These are phyloP conservation scores for Falco cherrug DNA, from an alignment of 2,797 vertebrate genomes.

Conservation along the genomic window DNA sequence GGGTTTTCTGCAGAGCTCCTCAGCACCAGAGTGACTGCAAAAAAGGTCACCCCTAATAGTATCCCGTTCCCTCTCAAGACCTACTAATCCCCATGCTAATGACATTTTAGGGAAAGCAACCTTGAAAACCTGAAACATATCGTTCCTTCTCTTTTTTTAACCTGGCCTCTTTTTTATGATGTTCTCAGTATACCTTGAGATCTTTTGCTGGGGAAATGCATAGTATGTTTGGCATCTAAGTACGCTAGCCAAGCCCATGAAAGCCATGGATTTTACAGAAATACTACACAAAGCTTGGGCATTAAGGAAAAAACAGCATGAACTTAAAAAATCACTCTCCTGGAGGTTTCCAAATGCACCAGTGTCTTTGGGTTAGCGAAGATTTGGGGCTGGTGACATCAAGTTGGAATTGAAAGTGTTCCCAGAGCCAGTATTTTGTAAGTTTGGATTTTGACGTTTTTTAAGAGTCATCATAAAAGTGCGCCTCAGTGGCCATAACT, in stretches of 20 bases:
- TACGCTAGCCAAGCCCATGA: neutral
- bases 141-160: neutral
- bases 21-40: neutral
- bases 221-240: neutral
- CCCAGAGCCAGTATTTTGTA: slow-evolving; percentile 43
- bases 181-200: neutral
- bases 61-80: rapidly evolving
- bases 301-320: neutral
- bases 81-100: rapidly evolving
- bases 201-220: neutral
- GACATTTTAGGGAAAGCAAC: neutral
- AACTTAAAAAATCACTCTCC: neutral
- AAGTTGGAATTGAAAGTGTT: slow-evolving; percentile 40
- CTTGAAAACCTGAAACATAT: neutral
- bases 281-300: neutral
- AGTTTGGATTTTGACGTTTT: slow-evolving; percentile 61
- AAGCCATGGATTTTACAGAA: neutral
- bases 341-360: neutral
- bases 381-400: slow-evolving; percentile 44
- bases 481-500: slow-evolving; percentile 48
- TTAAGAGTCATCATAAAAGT: slow-evolving; percentile 66
- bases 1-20: neutral
- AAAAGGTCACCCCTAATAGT: no score
- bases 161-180: neutral
- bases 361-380: slow-evolving; percentile 34